phyloP scores from a whole-genome alignment of 2,113 vertebrate genomes.

The Sardina pilchardus region DNA sequence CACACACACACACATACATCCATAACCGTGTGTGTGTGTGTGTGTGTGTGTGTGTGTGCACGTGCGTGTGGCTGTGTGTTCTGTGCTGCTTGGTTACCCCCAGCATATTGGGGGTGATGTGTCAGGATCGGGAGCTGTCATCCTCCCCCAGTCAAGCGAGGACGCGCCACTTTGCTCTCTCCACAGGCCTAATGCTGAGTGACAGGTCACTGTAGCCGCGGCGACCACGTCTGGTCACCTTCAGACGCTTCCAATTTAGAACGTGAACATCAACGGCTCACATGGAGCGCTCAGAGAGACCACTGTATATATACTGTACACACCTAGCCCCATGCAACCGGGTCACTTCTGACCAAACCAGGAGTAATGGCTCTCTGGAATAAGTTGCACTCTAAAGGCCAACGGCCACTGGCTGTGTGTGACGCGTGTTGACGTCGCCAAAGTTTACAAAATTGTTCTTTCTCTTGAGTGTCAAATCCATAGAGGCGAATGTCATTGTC shows the following conservation, averaged over 20 bases:
- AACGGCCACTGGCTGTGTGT: too few relatives aligned
- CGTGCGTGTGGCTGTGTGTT: not conserved
- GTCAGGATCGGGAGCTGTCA: not conserved
- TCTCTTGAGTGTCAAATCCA: too few relatives aligned
- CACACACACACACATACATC: not conserved
- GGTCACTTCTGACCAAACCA: too few relatives aligned
- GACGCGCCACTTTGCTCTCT: not conserved
- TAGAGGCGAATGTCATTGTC: too few relatives aligned
- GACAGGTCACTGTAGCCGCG: slow-evolving; percentile 40
- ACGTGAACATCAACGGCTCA: not conserved
- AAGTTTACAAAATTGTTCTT: too few relatives aligned
- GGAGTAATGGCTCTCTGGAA: too few relatives aligned
- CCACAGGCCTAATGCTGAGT: slow-evolving; percentile 29
- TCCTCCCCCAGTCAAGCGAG: not conserved
- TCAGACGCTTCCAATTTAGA: not conserved
- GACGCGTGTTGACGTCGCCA: too few relatives aligned
- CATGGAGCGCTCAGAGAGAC: too few relatives aligned
- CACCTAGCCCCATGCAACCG: too few relatives aligned
- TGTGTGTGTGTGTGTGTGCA: not conserved
- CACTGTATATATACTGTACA: too few relatives aligned
- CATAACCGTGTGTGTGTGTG: not conserved
- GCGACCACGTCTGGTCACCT: not conserved
- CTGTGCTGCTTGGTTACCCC: not conserved
- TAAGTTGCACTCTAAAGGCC: too few relatives aligned
- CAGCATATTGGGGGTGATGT: not conserved